These are phyloP conservation scores for Heliconius himera DNA, from an alignment of 1,140 invertebrate species.

Conservation along the genomic window DNA sequence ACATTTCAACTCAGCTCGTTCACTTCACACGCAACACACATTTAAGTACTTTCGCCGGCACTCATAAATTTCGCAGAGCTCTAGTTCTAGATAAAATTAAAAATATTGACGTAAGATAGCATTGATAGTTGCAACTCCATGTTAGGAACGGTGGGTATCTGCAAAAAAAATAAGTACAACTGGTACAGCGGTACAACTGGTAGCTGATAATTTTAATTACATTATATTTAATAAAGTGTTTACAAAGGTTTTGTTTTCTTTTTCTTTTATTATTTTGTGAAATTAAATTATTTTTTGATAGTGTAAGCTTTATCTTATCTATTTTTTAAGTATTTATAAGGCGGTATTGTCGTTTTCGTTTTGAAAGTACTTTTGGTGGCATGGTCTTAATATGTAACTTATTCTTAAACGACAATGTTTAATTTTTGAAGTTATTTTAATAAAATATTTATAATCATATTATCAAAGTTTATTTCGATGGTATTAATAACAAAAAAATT, in stretches of 20 bases:
- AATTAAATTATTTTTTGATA: background rate
- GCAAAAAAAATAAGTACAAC: background rate
- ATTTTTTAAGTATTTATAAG: background rate
- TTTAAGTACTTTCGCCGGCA: slow-evolving; percentile 30
- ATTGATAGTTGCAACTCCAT: background rate
- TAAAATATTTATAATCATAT: too few species aligned
- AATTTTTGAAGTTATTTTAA: too few species aligned
- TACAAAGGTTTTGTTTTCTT: background rate
- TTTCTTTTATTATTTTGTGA: background rate
- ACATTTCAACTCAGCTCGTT: slow-evolving; percentile 4
- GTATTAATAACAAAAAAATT: too few species aligned
- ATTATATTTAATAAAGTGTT: background rate
- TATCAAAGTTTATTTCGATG: too few species aligned
- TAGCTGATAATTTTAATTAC: background rate
- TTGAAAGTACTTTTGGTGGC: background rate
- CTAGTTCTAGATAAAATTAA: background rate
- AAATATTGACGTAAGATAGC: background rate
- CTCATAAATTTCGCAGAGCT: slow-evolving; percentile 19
- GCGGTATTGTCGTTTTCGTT: background rate
- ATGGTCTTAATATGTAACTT: background rate
- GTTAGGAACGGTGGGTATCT: background rate
- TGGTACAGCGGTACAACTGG: background rate
- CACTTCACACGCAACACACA: slow-evolving; percentile 13
- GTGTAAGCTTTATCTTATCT: background rate
- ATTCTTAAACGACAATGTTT: too few species aligned